Conservation (phyloP, 2,888 invertebrate species). For the Tillus elongatus region DNA sequence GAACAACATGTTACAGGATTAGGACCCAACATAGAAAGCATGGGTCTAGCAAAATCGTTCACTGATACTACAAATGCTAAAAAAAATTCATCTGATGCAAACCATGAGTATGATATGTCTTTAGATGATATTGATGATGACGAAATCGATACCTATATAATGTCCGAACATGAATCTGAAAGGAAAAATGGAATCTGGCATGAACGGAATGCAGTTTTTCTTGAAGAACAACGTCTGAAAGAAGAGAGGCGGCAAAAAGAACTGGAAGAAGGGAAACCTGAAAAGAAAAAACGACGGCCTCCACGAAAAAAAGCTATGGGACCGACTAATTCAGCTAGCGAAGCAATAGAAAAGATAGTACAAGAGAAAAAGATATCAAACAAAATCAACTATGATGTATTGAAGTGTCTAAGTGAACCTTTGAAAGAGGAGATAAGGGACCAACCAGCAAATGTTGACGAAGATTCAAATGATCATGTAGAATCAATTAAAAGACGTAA, state of each 20-base stretch:
- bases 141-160: constrained; percentile 80
- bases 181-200: constrained; percentile 84
- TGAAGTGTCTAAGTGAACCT: constrained; percentile 61
- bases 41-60: constrained; percentile 58
- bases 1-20: no score
- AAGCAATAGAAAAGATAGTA: constrained; percentile 93
- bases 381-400: constrained; percentile 96
- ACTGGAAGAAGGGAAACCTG: constrained; percentile 78
- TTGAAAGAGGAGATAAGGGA: constrained; percentile 18
- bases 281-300: constrained; percentile 62
- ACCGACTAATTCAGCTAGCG: constrained; percentile 64
- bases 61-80: constrained; percentile 40
- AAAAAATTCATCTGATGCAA: constrained; percentile 12
- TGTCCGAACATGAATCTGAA: constrained; percentile 69
- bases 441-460: constrained; percentile 12
- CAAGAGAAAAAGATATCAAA: constrained; percentile 91
- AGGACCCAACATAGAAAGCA: no score
- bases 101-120: constrained; percentile 48
- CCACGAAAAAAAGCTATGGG: constrained; percentile 54
- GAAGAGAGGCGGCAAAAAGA: constrained; percentile 73
- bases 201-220: constrained; percentile 74
- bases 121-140: constrained; percentile 77
- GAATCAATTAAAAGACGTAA: constrained; percentile 13
- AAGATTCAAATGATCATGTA: not conserved
- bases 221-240: constrained; percentile 77